phyloP scores from a whole-genome alignment of 2,113 vertebrate genomes.

The Columbina picui region DNA sequence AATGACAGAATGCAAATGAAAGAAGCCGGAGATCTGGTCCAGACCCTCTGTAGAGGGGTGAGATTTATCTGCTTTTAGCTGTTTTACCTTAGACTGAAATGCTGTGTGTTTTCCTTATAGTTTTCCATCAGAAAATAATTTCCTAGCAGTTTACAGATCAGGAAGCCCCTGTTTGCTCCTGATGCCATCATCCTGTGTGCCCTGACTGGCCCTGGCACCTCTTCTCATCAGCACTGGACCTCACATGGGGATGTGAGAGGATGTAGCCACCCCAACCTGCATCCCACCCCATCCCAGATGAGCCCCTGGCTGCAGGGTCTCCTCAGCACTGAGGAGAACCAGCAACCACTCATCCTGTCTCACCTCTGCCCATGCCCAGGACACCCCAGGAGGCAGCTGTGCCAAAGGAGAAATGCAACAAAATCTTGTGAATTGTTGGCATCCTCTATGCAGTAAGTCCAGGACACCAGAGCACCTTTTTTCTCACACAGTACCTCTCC shows the following conservation, averaged over 20 bases:
- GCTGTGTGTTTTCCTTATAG: background rate
- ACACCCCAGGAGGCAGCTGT: background rate
- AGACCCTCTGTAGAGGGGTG: background rate
- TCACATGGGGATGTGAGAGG: background rate
- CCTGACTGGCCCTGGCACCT: background rate
- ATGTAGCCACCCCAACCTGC: background rate
- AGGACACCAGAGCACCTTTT: background rate
- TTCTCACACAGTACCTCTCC: background rate
- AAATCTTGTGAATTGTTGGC: background rate
- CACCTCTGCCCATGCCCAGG: background rate
- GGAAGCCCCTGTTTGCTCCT: background rate
- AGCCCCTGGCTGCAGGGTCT: background rate
- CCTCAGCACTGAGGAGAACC: background rate
- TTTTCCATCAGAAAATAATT: background rate
- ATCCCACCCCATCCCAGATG: background rate
- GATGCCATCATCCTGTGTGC: accelerated
- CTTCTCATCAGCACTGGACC: accelerated
- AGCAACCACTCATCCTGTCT: accelerated
- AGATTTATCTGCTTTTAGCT: background rate
- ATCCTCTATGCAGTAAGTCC: background rate
- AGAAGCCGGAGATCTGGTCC: background rate
- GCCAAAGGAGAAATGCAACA: accelerated
- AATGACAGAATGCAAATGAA: background rate
- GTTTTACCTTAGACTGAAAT: background rate
- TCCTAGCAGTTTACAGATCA: background rate